Evolutionary conservation across 2,888 invertebrate species (phyloP), one percentile per base, ranked within the genome.

Genomic region (Drosophila greeni): DNA sequence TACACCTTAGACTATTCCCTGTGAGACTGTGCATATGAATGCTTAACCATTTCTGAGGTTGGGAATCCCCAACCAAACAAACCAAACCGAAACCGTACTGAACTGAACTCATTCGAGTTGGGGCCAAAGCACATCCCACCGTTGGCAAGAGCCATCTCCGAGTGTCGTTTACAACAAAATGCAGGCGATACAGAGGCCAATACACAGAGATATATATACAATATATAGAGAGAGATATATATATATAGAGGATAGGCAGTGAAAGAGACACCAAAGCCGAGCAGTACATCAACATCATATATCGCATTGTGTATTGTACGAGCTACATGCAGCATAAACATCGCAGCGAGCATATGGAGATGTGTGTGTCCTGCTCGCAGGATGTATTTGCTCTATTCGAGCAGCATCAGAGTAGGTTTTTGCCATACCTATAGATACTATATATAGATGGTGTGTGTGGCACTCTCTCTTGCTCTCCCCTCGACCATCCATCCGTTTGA

Each of bases 121-220:
- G 26, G 16, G 11, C 52, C 16, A 61, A 64, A 34, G 12, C 48
- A 16, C 55, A 40, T 12, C 31, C 40, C 45, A 39, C 39, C 40
- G 33, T 57, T 45, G 36, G 42, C 66, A 40, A 12, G 31, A 31
- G 36, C 26, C 43, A 33, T 37, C 37, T 33, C 29, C 54, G 45
- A 45, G 23, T 62, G 56, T 74, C 64, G 66, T 43, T 70, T 54
- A 75, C 75, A 76, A 70, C 66, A 73, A 77, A 82, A 74, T 79
- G 82, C 82, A 84, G 65, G 51, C 66, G 62, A 53, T 43, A 64
- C 47, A 49, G 18, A 31, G 31, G 65, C 51, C 66, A 60, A 59
- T 43, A 64, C 20, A 70, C 20, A 48, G 31, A 42, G 33, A 39
- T 23, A 47, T 37, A 39, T 23, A 47, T 26, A 54, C 11, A 24